These are phyloP conservation scores for Dilophus febrilis DNA, from an alignment of 2,888 invertebrate species.

Conservation along the genomic window DNA sequence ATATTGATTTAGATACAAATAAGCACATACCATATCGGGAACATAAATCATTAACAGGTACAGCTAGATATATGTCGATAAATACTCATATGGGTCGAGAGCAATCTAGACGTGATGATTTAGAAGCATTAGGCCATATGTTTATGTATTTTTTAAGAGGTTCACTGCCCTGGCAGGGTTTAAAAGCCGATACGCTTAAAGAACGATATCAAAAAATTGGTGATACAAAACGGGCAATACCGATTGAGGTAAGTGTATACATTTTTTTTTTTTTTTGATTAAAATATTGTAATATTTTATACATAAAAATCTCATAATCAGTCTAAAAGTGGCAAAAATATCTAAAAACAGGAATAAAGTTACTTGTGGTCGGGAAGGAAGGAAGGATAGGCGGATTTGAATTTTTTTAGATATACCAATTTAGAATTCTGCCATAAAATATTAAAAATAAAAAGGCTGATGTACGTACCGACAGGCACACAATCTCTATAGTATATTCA, in stretches of 20 bases:
- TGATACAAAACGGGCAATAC: constrained; percentile 97
- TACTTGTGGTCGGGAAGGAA: too few species aligned
- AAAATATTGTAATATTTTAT: not conserved
- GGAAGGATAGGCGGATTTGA: too few species aligned
- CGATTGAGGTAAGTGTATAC: constrained; percentile 60
- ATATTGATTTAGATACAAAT: constrained; percentile 99
- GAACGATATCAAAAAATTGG: constrained; percentile 99
- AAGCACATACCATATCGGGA: constrained; percentile 99
- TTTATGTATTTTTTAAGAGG: constrained; percentile 99
- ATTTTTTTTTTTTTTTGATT: constrained; percentile 1
- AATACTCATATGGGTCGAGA: constrained; percentile 99
- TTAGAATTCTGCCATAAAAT: too few species aligned
- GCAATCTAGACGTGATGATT: constrained; percentile 97
- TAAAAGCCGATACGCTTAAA: constrained; percentile 98
- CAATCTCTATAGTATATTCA: too few species aligned
- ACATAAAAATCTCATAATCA: too few species aligned
- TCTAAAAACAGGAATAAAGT: too few species aligned
- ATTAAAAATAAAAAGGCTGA: too few species aligned
- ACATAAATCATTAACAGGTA: constrained; percentile 99
- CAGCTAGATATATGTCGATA: constrained; percentile 99
- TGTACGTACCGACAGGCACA: too few species aligned
- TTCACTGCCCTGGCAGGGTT: constrained; percentile 98
- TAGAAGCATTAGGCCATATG: constrained; percentile 99
- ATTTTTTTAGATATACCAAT: too few species aligned
- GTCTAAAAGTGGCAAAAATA: too few species aligned